phyloP scores from a whole-genome alignment of 37 sponge, comb jelly and placozoan genomes.

The Spongia lamella region DNA sequence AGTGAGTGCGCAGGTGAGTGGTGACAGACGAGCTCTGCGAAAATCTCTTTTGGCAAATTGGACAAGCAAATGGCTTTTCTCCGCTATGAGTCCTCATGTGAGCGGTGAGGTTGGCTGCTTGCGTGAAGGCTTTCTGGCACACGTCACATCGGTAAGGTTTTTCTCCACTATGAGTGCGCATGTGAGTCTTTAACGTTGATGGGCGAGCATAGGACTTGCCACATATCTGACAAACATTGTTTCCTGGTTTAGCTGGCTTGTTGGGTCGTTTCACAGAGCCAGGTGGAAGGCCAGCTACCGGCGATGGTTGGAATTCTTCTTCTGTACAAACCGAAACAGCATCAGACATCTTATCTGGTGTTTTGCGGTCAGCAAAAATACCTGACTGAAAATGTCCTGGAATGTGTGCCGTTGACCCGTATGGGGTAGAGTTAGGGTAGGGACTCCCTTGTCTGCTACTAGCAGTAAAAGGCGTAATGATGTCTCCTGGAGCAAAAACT shows the following conservation, averaged over 20 bases:
- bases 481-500: too few species aligned
- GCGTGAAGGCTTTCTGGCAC: slow-evolving; percentile 89
- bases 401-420: not conserved
- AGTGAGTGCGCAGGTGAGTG: slow-evolving; percentile 91
- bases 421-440: not conserved
- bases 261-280: not conserved
- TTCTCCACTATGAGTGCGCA: slow-evolving; percentile 87
- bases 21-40: slow-evolving; percentile 91
- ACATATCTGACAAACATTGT: slow-evolving; percentile 70
- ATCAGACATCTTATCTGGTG: too few species aligned
- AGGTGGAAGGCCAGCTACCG: not conserved
- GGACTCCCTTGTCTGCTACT: not conserved
- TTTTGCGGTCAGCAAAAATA: too few species aligned
- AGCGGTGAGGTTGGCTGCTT: slow-evolving; percentile 94
- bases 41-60: slow-evolving; percentile 79
- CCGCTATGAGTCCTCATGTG: slow-evolving; percentile 95
- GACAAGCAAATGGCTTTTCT: slow-evolving; percentile 94
- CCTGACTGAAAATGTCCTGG: too few species aligned
- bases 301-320: not conserved
- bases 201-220: slow-evolving; percentile 78
- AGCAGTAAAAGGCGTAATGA: not conserved
- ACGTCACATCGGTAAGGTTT: slow-evolving; percentile 88
- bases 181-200: slow-evolving; percentile 86
- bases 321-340: too few species aligned
- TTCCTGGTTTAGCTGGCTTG: slow-evolving; percentile 2